phyloP scores from a whole-genome alignment of 2,888 invertebrate species.

The Eupithecia pulchellata region DNA sequence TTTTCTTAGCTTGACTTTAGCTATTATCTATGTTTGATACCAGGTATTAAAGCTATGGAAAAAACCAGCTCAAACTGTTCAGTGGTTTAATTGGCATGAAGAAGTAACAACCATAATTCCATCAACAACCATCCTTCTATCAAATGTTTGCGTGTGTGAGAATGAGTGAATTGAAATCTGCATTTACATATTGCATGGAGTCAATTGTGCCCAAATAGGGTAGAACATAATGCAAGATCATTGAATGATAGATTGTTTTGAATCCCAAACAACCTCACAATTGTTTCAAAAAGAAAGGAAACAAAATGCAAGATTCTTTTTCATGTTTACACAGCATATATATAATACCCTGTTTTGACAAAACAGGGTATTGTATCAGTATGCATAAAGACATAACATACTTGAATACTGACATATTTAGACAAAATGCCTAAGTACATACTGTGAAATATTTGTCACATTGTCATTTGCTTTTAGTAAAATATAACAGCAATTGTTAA shows the following conservation, averaged over 20 bases:
- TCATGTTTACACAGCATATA: constrained; percentile 4
- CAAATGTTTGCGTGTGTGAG: neutral
- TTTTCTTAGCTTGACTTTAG: too few species aligned
- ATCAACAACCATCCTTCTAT: too few species aligned
- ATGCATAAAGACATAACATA: neutral
- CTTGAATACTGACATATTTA: too few species aligned
- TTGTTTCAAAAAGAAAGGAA: constrained; percentile 8
- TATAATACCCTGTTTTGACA: too few species aligned
- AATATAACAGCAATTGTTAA: neutral
- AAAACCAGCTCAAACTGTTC: neutral
- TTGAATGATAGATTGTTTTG: neutral
- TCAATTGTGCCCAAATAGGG: neutral
- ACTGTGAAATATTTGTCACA: neutral
- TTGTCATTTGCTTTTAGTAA: neutral
- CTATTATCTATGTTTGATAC: neutral
- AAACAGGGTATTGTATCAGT: constrained; percentile 9
- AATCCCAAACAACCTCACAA: neutral
- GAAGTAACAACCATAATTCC: neutral
- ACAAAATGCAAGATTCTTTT: neutral
- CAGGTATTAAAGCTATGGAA: neutral
- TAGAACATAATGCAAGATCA: neutral
- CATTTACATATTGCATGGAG: neutral
- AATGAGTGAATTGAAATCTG: neutral
- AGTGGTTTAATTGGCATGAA: neutral
- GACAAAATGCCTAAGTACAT: too few species aligned